Base-by-base conservation (phyloP, 2,888 invertebrate species). In the Tenthredo distinguenda region DNA sequence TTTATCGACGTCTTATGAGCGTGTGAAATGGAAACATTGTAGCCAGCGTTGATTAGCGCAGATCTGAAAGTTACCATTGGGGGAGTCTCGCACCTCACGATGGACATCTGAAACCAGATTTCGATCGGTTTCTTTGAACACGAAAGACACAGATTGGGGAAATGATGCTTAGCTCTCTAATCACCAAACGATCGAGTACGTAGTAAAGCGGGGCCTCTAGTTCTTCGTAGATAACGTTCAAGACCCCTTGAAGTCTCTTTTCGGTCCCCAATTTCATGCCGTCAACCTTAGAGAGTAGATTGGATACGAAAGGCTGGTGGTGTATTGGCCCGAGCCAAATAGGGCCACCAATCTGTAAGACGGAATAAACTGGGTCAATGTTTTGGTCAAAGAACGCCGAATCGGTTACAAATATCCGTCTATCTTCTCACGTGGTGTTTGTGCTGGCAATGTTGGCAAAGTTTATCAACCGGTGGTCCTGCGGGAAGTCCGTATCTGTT, bases 251-350 rank as follows among this genome's bases (percentile, higher is more conserved):
- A 87, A 99, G 95, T 43, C 99, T 95, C 89, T 96, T 96, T 74
- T 94, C 94, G 0, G 99, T 99, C 15, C 95, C 95, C 85, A 97
- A 94, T 89, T 94, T 91, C 88, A 90, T 87, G 85, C 88, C 50
- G 87, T 90, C 87, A 3, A 93, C 86, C 34, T 92, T 86, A 1
- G 90, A 87, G 10, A 98, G 91, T 9, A 99, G 94, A 71, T 95
- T 94, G 0, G 94, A 91, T 0, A 99, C 96, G 94, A 99, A 99
- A 0, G 94, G 92, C 74, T 94, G 94, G 89, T 97, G 96, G 93
- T 99, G 99, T 65, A 99, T 95, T 0, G 97, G 96, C 0, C 96
- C 98, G 0, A 97, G 95, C 99, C 99, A 99, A 88, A 99, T 96
- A 0, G 99, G 99, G 0, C 99, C 99, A 12, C 98, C 98, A 88